Base-by-base conservation (phyloP, 1,140 invertebrate genomes). In the Goniozus legneri region DNA sequence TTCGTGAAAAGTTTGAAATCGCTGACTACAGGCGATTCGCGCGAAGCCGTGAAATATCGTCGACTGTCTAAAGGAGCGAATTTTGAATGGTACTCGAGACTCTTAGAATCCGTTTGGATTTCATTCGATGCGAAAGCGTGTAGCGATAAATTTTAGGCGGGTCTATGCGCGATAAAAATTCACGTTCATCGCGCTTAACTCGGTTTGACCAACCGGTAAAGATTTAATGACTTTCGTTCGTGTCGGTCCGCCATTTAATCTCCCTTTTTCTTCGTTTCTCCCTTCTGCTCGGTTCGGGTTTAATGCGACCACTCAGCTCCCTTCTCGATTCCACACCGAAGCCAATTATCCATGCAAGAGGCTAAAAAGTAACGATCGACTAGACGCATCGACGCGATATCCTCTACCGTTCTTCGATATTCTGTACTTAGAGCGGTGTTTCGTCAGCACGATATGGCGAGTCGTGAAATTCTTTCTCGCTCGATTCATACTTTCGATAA, bases 291-390 rank as follows among this genome's bases (percentile, higher is more conserved):
- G 22, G 30, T n/a, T n/a, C 39, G 31, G 31, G 24, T 30, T 42
- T 59, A 56, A 51, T 52, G 56, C 56, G 45, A 48, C 32, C 49
- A 22, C 42, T 52, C 46, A n/a, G 21, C 47, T 50, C 34, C 39
- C 60, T 49, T 58, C 58, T 62, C 42, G 42, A 49, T 45, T 47
- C 54, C 33, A 39, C 44, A 41, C n/a, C 38, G 36, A 33, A 58
- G 50, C 58, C 58, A 62, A 62, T 61, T 62, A 62, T 53, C 58
- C 54, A 61, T 54, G 58, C 56, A 58, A 61, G 56, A 53, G 56
- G 49, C 39, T 35, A 56, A 60, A 57, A 62, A 50, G 52, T 61
- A 62, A 62, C 47, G 50, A 58, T 36, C 51, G 35, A 46, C 46
- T 49, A 58, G 48, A 55, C 55, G 56, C 56, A 56, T 56, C 56